These are phyloP conservation scores for Emys orbicularis DNA, from an alignment of 2,797 vertebrate species.

Conservation along the genomic window DNA sequence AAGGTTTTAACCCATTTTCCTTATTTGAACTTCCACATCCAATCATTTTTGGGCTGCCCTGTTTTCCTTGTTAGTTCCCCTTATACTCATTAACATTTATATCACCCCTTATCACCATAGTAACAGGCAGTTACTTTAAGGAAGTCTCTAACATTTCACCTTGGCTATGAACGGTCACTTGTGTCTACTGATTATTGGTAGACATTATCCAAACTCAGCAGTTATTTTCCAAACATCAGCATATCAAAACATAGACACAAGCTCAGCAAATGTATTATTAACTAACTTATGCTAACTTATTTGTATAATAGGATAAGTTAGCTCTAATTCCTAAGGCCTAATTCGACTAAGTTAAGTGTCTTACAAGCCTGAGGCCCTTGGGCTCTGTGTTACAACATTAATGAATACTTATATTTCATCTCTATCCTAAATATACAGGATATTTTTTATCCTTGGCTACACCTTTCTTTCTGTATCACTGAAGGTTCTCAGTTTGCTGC, in stretches of 20 bases:
- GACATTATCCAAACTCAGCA: neutral
- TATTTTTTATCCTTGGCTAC: neutral
- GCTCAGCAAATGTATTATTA: neutral
- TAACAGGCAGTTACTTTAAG: neutral
- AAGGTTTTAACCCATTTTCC: neutral
- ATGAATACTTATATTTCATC: neutral
- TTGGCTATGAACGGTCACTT: neutral
- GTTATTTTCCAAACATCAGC: neutral
- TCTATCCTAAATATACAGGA: neutral
- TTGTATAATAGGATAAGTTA: neutral
- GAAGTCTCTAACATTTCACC: neutral
- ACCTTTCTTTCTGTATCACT: neutral
- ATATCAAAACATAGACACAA: neutral
- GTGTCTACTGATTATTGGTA: neutral
- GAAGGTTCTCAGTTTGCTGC: neutral
- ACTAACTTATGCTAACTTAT: neutral
- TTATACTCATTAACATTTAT: neutral
- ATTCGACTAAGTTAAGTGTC: too few species aligned
- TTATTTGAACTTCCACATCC: neutral
- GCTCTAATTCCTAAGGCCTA: neutral
- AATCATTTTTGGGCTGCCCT: neutral
- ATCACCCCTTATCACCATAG: neutral
- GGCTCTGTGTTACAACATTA: neutral
- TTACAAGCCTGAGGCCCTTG: neutral
- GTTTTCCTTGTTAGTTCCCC: neutral